A percentile compares a stretch with the other conserved stretches of the same genome.
Conservation (phyloP, 2,888 invertebrate species). For the Sinhomidia bicolor region DNA sequence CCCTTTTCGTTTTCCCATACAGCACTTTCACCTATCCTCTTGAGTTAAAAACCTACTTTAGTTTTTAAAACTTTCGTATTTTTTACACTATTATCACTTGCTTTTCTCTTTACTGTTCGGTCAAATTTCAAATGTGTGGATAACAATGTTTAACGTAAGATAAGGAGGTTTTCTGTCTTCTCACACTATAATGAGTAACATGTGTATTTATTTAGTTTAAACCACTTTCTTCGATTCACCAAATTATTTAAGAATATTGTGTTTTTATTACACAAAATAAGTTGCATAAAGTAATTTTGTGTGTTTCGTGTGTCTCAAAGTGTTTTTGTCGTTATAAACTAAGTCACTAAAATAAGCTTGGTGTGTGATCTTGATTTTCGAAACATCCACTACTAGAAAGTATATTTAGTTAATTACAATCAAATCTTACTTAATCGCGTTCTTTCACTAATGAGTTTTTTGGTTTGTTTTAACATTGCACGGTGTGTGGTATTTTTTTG, state of each 20-base stretch:
- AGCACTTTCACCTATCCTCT: no score
- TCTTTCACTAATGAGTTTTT: constrained; percentile 34
- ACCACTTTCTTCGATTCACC: not conserved
- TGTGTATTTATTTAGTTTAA: not conserved
- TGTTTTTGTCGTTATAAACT: not conserved
- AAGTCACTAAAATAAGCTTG: not conserved
- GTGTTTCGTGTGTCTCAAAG: not conserved
- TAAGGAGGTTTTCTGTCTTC: not conserved
- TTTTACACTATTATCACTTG: not conserved
- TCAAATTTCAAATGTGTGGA: not conserved
- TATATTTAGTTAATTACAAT: not conserved
- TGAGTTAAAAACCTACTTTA: no score
- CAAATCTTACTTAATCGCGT: not conserved
- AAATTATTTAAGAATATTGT: no score
- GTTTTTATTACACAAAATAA: no score
- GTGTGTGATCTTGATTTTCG: not conserved
- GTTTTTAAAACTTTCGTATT: not conserved
- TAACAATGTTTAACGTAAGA: not conserved
- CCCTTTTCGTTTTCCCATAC: no score
- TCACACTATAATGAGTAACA: not conserved
- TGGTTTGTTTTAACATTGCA: constrained; percentile 65
- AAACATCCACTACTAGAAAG: not conserved
- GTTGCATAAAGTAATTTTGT: not conserved
- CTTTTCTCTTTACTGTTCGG: not conserved
- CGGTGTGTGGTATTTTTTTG: constrained; percentile 69